Evolutionary conservation across 1,140 invertebrate species (phyloP).

Genomic region (Rhagoletis zephyria): DNA sequence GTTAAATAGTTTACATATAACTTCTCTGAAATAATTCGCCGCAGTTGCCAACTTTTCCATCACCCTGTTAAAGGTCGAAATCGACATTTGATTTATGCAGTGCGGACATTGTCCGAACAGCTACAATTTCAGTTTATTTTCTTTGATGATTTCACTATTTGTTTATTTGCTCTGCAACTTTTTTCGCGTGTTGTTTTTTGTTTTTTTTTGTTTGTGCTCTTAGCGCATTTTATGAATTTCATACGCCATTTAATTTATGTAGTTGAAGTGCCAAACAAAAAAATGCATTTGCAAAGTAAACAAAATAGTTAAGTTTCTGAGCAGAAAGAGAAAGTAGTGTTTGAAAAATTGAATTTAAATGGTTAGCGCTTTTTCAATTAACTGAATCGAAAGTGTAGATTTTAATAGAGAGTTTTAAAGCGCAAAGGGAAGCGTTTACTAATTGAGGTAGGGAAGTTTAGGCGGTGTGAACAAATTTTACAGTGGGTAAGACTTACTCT

Average conservation of each 20-base stretch:
- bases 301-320: background rate
- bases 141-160: background rate
- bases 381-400: too few relatives aligned
- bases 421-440: too few relatives aligned
- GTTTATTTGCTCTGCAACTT: background rate
- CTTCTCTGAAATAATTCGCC: too few relatives aligned
- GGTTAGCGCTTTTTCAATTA: too few relatives aligned
- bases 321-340: background rate
- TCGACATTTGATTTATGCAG: background rate
- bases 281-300: background rate
- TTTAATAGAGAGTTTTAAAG: too few relatives aligned
- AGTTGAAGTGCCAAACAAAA: background rate
- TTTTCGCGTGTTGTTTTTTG: background rate
- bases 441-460: too few relatives aligned
- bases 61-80: background rate
- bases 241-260: background rate
- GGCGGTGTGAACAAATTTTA: too few relatives aligned
- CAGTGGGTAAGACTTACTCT: too few relatives aligned
- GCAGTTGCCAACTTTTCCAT: background rate
- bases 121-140: slow-evolving; percentile 24
- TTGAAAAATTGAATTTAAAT: background rate
- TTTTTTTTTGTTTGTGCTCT: background rate
- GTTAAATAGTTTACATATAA: too few relatives aligned
- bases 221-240: background rate
- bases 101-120: background rate